Base-by-base conservation (phyloP, 2,888 invertebrate species). In the Melieria crassipennis region DNA sequence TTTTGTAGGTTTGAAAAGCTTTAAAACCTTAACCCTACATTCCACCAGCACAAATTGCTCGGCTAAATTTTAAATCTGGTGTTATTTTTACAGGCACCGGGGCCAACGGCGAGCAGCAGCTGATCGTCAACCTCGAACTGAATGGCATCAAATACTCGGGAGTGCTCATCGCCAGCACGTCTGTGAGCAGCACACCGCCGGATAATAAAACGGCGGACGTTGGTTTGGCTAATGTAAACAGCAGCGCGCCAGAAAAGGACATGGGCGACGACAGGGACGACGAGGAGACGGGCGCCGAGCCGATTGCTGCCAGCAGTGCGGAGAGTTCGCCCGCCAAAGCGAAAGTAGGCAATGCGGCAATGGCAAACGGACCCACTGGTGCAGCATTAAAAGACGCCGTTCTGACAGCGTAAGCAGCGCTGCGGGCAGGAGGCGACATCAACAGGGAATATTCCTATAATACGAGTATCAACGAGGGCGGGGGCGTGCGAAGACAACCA, bases 81-180 rank as follows among this genome's bases (percentile, higher is more conserved):
- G 30, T 72, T 52, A 68, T 73, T 69, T 74, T 88, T 88, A 0
- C 87, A 95, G 97, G 93, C 78, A 95, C 94, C 82, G 92, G 93
- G 45, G 90, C 91, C 76, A 93, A 92, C 79, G 93, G 94, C 9
- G 95, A 96, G 83, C 95, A 93, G 82, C 96, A 97, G 70, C 88
- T 99, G 76, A 93, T 94, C 55, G 97, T 99, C 48, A 96, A 95
- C 81, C 96, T 99, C 92, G 97, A 99, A 87, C 89, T 99, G 75
- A 98, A 99, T 85, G 98, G 98, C 60, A 91, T 95, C 67, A 94
- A 94, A 87, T 99, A 98, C 87, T 95, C 98, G 88, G 98, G 99
- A 30, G 94, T 98, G 7, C 89, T 99, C 7, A 96, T 96, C 86
- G 92, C 93, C 63, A 89, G 86, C 72, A 79, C 80, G 16, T 10